These are phyloP conservation scores for Deilephila elpenor DNA, from an alignment of 2,888 invertebrate genomes.

Conservation along the genomic window DNA sequence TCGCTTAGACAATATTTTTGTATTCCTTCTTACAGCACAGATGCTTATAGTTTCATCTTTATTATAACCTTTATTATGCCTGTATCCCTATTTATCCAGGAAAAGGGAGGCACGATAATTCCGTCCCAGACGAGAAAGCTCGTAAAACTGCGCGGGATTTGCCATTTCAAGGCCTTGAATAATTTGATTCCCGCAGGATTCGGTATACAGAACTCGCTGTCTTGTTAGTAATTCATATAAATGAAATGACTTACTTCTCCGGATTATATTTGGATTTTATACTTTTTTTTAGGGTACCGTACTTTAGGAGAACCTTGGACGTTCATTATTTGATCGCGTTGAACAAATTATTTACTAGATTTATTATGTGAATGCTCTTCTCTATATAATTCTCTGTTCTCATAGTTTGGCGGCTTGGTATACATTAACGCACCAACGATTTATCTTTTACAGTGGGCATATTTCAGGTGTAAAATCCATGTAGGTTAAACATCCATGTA, in stretches of 20 bases:
- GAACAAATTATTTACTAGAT: too few relatives aligned
- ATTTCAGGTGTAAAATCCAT: too few relatives aligned
- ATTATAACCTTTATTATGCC: too few relatives aligned
- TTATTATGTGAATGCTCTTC: too few relatives aligned
- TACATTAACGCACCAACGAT: too few relatives aligned
- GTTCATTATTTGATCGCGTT: background rate
- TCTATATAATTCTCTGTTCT: too few relatives aligned
- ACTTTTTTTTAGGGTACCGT: background rate
- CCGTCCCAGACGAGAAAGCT: background rate
- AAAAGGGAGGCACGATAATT: constrained; percentile 13
- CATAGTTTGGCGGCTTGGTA: too few relatives aligned
- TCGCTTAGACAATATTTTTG: too few relatives aligned
- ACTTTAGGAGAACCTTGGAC: background rate
- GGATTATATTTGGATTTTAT: constrained; percentile 13
- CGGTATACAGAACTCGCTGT: background rate
- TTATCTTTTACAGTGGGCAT: too few relatives aligned
- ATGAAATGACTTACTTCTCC: constrained; percentile 4
- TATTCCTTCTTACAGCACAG: too few relatives aligned
- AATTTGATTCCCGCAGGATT: constrained; percentile 23
- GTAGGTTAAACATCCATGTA: too few relatives aligned
- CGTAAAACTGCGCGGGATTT: constrained; percentile 22
- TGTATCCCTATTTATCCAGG: constrained; percentile 7
- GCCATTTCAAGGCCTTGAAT: constrained; percentile 24
- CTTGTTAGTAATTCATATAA: constrained; percentile 23
- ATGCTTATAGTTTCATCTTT: too few relatives aligned